Evolutionary conservation across 37 sponge, comb jelly and placozoan genomes (phyloP).

Genomic region (Bolinopsis microptera): DNA sequence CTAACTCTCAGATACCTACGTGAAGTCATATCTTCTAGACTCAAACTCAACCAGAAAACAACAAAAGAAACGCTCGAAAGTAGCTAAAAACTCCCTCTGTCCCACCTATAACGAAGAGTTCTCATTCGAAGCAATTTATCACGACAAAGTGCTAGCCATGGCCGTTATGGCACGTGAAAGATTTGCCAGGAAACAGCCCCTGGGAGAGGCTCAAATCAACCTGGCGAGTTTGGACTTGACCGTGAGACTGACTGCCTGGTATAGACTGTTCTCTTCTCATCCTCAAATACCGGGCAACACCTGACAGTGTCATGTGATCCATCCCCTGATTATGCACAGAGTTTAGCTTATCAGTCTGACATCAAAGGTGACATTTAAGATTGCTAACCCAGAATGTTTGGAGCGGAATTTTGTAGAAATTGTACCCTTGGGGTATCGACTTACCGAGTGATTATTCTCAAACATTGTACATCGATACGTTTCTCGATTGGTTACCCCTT

Average conservation of each 20-base stretch:
- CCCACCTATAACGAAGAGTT: slow-evolving; percentile 38
- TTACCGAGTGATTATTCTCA: too few species aligned
- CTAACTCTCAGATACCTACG: slow-evolving; percentile 55
- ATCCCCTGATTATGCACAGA: too few species aligned
- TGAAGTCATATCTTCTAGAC: slow-evolving; percentile 7
- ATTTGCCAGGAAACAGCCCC: neutral
- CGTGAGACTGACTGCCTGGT: slow-evolving; percentile 52
- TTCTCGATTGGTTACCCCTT: too few species aligned
- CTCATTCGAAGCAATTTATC: neutral
- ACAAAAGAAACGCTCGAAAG: slow-evolving; percentile 19
- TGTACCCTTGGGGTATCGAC: too few species aligned
- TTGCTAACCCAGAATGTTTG: too few species aligned
- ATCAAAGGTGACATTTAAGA: too few species aligned
- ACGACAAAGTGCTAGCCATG: slow-evolving; percentile 20
- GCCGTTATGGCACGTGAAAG: neutral
- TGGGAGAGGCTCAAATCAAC: slow-evolving; percentile 65
- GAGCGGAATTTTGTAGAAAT: too few species aligned
- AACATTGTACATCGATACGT: too few species aligned
- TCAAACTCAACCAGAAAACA: neutral
- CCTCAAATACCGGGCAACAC: neutral
- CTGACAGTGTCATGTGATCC: too few species aligned
- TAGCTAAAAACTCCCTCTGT: neutral
- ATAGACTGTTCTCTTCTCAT: neutral
- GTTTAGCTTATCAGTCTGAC: too few species aligned
- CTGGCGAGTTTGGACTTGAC: slow-evolving; percentile 52